Evolutionary conservation across 2,797 vertebrate species (phyloP).

Genomic region (Hemibagrus guttatus): DNA sequence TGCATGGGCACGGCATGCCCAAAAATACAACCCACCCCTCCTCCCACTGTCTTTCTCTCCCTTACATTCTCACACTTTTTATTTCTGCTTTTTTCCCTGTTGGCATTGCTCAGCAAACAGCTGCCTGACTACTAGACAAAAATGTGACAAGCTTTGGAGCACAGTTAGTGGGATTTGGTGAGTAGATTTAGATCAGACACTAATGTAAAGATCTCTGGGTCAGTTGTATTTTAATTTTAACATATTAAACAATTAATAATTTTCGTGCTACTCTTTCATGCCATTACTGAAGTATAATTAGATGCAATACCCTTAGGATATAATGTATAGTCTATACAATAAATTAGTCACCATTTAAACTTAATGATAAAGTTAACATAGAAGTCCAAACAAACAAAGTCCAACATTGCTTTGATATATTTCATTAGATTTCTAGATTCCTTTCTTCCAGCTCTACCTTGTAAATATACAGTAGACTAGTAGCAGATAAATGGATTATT

Average conservation of each 20-base stretch:
- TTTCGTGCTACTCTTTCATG: not conserved
- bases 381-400: not conserved
- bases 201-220: not conserved
- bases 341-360: not conserved
- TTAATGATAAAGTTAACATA: not conserved
- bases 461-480: not conserved
- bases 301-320: not conserved
- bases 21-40: constrained; percentile 33
- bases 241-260: not conserved
- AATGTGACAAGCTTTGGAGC: not conserved
- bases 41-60: constrained; percentile 1
- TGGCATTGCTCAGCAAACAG: not conserved
- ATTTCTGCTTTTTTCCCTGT: not conserved
- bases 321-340: not conserved
- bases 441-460: not conserved
- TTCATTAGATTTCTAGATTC: not conserved
- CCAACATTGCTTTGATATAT: not conserved
- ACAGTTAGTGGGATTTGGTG: not conserved
- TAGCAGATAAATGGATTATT: not conserved
- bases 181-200: not conserved
- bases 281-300: not conserved
- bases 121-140: not conserved
- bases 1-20: constrained; percentile 1
- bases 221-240: constrained; percentile 18
- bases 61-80: constrained; percentile 18